A percentile compares a stretch with the other conserved stretches of the same genome.
Evolutionary conservation across 2,113 vertebrate species (phyloP).

Genomic region (Vombatus ursinus): DNA sequence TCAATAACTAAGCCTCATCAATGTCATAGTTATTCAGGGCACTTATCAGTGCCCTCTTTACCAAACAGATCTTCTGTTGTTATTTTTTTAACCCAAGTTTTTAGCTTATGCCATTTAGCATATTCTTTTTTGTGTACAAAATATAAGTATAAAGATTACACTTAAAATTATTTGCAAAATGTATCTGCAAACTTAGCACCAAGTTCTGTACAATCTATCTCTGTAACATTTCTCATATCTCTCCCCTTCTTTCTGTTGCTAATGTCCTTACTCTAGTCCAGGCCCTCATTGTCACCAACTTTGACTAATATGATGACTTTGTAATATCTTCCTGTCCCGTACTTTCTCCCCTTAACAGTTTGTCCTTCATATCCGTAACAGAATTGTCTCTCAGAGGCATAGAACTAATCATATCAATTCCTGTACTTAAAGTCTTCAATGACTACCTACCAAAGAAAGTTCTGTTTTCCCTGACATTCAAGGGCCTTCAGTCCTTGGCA

Average conservation of each 20-base stretch:
- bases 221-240: rapidly evolving
- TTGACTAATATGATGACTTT: neutral
- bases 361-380: neutral
- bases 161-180: neutral
- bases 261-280: neutral
- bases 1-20: rapidly evolving
- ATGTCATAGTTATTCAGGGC: rapidly evolving
- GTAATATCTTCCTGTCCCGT: neutral
- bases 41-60: neutral
- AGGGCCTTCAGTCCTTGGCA: neutral
- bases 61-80: rapidly evolving
- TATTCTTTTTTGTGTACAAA: neutral
- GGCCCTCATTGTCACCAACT: neutral
- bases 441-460: neutral
- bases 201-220: neutral
- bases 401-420: neutral
- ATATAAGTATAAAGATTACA: neutral
- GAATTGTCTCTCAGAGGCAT: neutral
- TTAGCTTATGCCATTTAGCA: neutral
- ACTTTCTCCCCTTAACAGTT: neutral
- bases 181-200: neutral
- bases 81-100: neutral
- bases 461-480: neutral
- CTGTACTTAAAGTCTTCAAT: neutral
- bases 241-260: neutral